Percentiles rank a stretch among this genome's conserved stretches.
Conservation (phyloP, 2,888 invertebrate species). For the Leptogaster cylindrica region DNA sequence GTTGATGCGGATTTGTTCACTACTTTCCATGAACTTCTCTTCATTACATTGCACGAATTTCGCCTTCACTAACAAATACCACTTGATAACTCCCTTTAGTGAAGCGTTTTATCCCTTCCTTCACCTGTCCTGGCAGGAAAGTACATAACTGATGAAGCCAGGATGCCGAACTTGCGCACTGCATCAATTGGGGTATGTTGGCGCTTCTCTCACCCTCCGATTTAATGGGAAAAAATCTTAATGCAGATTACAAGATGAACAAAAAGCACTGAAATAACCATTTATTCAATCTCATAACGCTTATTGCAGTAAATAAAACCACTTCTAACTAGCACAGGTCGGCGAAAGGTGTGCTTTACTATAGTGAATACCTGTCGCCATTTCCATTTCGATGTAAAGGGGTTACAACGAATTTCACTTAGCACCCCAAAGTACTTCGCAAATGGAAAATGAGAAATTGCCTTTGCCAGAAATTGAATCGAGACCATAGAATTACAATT, state of each 20-base stretch:
- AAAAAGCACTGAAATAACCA: conserved; percentile 7
- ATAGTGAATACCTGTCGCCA: too few species aligned
- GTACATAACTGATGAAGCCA: conserved; percentile 10
- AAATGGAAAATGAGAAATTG: too few species aligned
- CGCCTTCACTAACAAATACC: background rate
- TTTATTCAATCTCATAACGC: background rate
- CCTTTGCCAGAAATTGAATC: too few species aligned
- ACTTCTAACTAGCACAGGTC: conserved; percentile 6
- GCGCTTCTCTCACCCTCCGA: too few species aligned
- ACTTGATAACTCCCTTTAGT: background rate
- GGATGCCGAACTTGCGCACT: background rate
- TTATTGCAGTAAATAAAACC: conserved; percentile 8
- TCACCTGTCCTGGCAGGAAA: too few species aligned
- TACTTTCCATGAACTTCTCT: background rate
- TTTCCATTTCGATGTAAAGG: too few species aligned
- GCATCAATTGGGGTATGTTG: too few species aligned
- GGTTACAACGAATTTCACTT: too few species aligned
- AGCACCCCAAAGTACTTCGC: too few species aligned
- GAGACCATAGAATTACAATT: too few species aligned
- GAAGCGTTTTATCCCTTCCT: too few species aligned
- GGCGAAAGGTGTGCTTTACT: too few species aligned
- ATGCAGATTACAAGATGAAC: conserved; percentile 11
- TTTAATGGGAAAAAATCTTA: conserved; percentile 12
- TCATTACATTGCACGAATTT: background rate
- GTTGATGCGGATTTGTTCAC: background rate